Base-by-base conservation (phyloP, 37 sponge, comb jelly and placozoan genomes). In the Halichondria panicea region DNA sequence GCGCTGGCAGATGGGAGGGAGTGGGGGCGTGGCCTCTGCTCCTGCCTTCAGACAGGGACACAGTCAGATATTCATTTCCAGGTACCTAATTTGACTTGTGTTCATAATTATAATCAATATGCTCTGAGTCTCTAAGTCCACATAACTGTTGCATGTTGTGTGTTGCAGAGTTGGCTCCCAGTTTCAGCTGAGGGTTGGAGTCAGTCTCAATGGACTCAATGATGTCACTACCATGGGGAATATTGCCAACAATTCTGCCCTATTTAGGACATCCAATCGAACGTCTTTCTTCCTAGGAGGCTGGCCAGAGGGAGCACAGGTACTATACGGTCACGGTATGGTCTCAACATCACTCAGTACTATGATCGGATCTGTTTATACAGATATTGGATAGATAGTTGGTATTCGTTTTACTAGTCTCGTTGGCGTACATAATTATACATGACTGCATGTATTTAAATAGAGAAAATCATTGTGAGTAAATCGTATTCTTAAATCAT, bases 271-370 rank as follows among this genome's bases (percentile, higher is more conserved):
- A 3, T 59, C 75, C 7, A 9, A 50, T 2, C 45, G 74, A 36
- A 83, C 83, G 21, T 59, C 68, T 31, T 83, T 66, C 55, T 41
- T 74, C 19, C 34, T 83, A 0, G 83, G 83, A 5, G 83, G 83
- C 0, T 35, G 59, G 60, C 83, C 83, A 50, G 35, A 43, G 31
- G 75, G 44, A 34, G 57, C 68, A 24, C 59, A 83, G 75, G 74
- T 83, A 30, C n/a, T n/a, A n/a, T n/a, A 66, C 0, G 53, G 3
- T 63, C 27, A 43, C 8, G 4, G 48, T 37, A 6, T 68, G 4
- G 7, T 3, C 38, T n/a, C n/a, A n/a, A n/a, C n/a, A n/a, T n/a
- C n/a, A n/a, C n/a, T n/a, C n/a, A n/a, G n/a, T n/a, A n/a, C n/a
- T n/a, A n/a, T n/a, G n/a, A n/a, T n/a, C n/a, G n/a, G n/a, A n/a